Evolutionary conservation across 1,140 invertebrate genomes (phyloP), one percentile per base, ranked within the genome.

Genomic region (Atta cephalotes): DNA sequence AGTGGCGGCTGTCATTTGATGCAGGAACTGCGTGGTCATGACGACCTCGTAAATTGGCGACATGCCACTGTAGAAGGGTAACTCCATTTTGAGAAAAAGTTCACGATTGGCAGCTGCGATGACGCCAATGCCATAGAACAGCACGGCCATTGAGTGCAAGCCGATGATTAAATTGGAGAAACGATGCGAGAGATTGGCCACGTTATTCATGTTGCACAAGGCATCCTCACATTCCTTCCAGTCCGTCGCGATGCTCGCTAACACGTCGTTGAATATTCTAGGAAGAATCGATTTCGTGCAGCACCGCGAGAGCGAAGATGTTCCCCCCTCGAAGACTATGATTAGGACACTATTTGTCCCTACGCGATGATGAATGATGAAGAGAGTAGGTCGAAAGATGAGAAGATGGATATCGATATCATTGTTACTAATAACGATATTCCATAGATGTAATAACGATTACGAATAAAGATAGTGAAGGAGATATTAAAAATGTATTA

Each of bases 21-120:
- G 72, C 28, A 88, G 16, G 18, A 86, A 60, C 16, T 90, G 77
- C 39, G 45, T 21, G 10, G 25, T 60, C 58, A 88, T 25, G 21
- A 90, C 60, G 5, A 90, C 12, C 45, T 91, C 89, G 60, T 91
- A 91, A 78, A 62, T 60, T 1, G 89, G 89, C 10, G 89, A 88
- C 10, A 25, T 12, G 18, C 7, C 53, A 10, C 18, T 79, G 2
- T 90, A 81, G 56, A 91, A 91, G 16, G 89, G 86, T 53, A 90
- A 74, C 3, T 91, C 89, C 86, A 90, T 90, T 31, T 86, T 88
- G 3, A 90, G 35, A 3, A 86, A 51, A 10, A 90, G 87, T 14
- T 88, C 28, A n/a, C 85, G 71, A 39, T 49, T 12, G 62, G 39
- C 39, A 7, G 0, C 18, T 1, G 56, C 77, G 56, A 86, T 28